Base-by-base conservation (phyloP, 64 coral and sea anemone genomes). In the Porites lutea region DNA sequence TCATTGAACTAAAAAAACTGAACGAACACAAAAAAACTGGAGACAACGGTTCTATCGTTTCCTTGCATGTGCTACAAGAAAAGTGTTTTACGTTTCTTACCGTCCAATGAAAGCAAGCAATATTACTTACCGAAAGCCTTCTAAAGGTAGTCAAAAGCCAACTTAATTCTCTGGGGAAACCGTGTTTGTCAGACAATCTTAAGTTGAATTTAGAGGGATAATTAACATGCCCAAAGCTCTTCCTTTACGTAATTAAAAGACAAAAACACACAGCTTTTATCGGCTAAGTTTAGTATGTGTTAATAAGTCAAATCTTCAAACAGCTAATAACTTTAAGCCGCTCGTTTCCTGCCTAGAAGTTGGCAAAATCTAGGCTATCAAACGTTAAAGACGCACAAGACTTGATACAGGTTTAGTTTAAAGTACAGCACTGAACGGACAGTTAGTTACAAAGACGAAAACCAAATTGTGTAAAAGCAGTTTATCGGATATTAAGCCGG, bases 241-340 rank as follows among this genome's bases (percentile, higher is more conserved):
- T 75, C 72, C 47, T 49, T 76, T 52, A 51, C 44, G 73, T n/a
- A 76, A 76, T 76, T 76, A 76, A 43, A 76, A 44, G 46, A 76
- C 37, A 44, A 76, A 76, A 15, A 16, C 13, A 49, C 51, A 50
- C 51, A 8, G 18, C 45, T 19, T 76, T 76, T 76, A n/a, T 50
- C 44, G 72, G 72, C 3, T 74, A 45, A 74, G 72, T 16, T 48
- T 74, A 12, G 27, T 74, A 74, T 19, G 46, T 50, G 73, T 52
- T 76, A 18, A 76, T 76, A 51, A 16, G 13, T 13, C 54, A 51
- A 46, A 76, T 8, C 73, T 76, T 50, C 4, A 76, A 76, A 76
- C 18, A 7, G 54, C 3, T 9, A 57, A 57, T 57, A 57, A 57
- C 54, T 57, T 57, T 57, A 9, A 57, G 54, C 12, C 27, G 27